Base-by-base conservation (phyloP, 2,888 invertebrate species). In the Nomada fucata region DNA sequence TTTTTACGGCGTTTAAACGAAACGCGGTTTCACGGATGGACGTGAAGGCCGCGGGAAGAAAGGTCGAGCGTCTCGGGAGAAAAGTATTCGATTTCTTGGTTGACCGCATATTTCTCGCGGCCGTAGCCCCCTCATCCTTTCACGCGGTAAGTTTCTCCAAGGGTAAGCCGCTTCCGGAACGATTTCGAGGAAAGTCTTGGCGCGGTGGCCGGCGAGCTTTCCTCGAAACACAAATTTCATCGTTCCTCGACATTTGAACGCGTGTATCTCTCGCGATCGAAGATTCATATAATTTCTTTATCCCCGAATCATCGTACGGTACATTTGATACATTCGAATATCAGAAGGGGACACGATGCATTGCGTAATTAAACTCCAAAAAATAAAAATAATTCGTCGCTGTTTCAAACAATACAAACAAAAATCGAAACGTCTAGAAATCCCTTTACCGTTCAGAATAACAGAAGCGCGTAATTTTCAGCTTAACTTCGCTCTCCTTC, bases 31-130 rank as follows among this genome's bases (percentile, higher is more conserved):
- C 72, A 23, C 75, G 73, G 60, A 65, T 73, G 69, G 64, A 36
- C 76, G 53, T 60, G 79, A 84, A 84, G 84, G 79, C 61, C 72
- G 84, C 23, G 36, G 15, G 60, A 70, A 15, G 68, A 84, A 75
- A 81, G 77, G 80, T 84, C 84, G 78, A 65, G 60, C 78, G 70
- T 69, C 76, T 72, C 52, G 72, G 29, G 75, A 72, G 80, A 80
- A 78, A 80, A 70, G 80, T 80, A 81, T 85, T 78, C 72, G 77
- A 84, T 84, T 85, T 78, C 84, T 78, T 79, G 67, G 81, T 60
- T 59, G 77, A 65, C 68, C 73, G 68, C 81, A 81, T 84, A 81
- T 74, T 78, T 84, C 76, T 77, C 79, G 71, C 78, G 78, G 73
- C 67, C 63, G 76, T 42, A 59, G 59, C 26, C 57, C 52, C 52